Conservation (phyloP, 2,113 vertebrate species). For the Pseudorhombus dupliciocellatus region DNA sequence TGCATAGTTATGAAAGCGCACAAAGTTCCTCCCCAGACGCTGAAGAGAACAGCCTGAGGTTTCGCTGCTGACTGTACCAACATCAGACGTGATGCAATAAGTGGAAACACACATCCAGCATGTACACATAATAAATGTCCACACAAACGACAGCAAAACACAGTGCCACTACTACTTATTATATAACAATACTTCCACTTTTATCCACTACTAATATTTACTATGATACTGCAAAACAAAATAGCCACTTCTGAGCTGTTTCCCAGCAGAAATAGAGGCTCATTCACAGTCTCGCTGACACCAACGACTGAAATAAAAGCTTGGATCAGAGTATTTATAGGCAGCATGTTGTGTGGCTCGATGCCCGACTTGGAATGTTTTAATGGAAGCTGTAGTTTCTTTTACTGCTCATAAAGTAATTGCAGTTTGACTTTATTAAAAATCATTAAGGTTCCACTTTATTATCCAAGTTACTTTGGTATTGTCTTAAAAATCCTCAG, state of each 20-base stretch:
- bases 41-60: conserved; percentile 56
- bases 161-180: not conserved
- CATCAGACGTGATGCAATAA: conserved; percentile 68
- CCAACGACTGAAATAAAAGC: no score
- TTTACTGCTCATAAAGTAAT: not conserved
- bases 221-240: not conserved
- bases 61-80: conserved; percentile 26
- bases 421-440: not conserved
- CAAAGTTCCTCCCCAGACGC: conserved; percentile 47
- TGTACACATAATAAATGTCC: not conserved
- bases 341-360: not conserved
- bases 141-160: conserved; percentile 8
- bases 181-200: not conserved
- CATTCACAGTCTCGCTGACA: no score
- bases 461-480: not conserved
- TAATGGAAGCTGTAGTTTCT: not conserved
- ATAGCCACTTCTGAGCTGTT: not conserved
- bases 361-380: not conserved
- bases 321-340: not conserved
- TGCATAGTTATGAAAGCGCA: not conserved
- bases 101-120: conserved; percentile 48
- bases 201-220: not conserved
- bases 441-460: not conserved
- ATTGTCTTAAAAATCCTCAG: no score
- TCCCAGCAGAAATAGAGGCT: not conserved